Conservation (phyloP, 2,113 vertebrate species). For the Oreochromis tanganicae region DNA sequence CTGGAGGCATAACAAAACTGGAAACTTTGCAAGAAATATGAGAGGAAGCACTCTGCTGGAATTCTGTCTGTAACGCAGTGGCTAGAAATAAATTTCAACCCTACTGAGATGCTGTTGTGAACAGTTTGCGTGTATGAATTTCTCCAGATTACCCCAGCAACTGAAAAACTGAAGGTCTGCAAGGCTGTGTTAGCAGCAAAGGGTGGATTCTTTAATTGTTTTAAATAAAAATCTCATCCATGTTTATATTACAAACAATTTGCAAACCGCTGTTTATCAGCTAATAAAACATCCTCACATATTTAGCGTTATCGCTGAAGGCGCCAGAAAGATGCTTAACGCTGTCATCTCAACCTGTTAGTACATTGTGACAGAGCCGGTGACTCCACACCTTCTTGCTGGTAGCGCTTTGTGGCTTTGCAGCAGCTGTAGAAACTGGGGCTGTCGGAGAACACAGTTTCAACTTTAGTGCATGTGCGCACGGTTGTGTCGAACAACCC, state of each 20-base stretch:
- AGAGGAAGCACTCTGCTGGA: not conserved
- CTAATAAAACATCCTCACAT: not conserved
- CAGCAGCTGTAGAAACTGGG: not conserved
- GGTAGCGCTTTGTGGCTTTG: not conserved
- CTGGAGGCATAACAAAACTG: not conserved
- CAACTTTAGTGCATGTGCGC: not conserved
- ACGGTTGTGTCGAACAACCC: conserved; percentile 2
- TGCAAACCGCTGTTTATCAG: not conserved
- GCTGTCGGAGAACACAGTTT: not conserved
- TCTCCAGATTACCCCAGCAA: not conserved
- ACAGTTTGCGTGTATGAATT: not conserved
- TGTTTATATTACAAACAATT: not conserved
- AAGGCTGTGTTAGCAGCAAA: not conserved
- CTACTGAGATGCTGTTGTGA: not conserved
- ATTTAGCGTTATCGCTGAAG: not conserved
- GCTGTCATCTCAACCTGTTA: not conserved
- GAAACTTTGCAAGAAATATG: not conserved
- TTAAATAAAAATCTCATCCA: not conserved
- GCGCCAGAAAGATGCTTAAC: not conserved
- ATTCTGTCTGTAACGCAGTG: not conserved
- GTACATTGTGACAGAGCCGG: not conserved
- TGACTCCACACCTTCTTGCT: not conserved
- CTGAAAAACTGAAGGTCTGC: not conserved
- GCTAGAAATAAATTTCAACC: not conserved
- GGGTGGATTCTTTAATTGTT: not conserved